A percentile compares a stretch with the other conserved stretches of the same genome.
Evolutionary conservation across 2,797 vertebrate species (phyloP).

Genomic region (Etheostoma nigrum): DNA sequence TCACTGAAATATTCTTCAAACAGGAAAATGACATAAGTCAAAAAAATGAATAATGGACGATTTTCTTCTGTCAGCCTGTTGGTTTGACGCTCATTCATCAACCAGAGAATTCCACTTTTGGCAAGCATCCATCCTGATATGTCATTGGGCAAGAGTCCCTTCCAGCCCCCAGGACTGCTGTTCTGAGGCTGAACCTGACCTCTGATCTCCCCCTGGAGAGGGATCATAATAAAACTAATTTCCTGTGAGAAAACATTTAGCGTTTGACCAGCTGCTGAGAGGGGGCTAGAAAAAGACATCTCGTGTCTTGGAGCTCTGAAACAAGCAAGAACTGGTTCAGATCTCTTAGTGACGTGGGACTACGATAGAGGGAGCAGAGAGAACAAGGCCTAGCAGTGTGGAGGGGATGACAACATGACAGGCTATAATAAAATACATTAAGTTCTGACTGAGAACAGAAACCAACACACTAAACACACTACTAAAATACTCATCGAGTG

Average conservation of each 20-base stretch:
- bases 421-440: slow-evolving; percentile 42
- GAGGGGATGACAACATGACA: slow-evolving; percentile 31
- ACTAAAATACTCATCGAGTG: background rate
- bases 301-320: slow-evolving; percentile 4
- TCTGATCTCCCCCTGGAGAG: slow-evolving; percentile 4
- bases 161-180: background rate
- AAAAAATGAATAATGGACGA: background rate
- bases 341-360: slow-evolving; percentile 32
- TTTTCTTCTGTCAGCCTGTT: background rate
- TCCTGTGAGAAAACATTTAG: background rate
- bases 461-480: background rate
- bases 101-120: background rate
- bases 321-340: slow-evolving; percentile 22
- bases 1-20: background rate
- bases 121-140: background rate
- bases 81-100: background rate
- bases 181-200: slow-evolving; percentile 16
- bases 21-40: slow-evolving; percentile 1
- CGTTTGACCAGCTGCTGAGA: background rate
- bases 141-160: background rate
- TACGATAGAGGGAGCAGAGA: slow-evolving; percentile 13
- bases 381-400: slow-evolving; percentile 53
- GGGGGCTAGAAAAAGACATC: background rate
- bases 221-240: background rate
- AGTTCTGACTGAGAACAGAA: slow-evolving; percentile 32